phyloP scores from a whole-genome alignment of 2,888 invertebrate genomes.

The Aphodius sticticus region DNA sequence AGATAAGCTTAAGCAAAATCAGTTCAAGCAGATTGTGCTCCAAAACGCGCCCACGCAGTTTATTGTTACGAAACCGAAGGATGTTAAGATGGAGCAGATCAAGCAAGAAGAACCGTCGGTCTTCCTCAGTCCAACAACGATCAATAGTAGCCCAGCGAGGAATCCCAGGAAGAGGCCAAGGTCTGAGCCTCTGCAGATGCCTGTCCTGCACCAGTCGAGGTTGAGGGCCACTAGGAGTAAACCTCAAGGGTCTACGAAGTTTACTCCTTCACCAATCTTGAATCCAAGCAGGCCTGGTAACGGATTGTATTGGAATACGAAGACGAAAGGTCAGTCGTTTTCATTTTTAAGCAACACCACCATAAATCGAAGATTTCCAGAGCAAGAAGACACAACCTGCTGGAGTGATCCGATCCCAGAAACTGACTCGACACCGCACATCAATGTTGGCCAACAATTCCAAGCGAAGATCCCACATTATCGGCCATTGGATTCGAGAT shows the following conservation, averaged over 20 bases:
- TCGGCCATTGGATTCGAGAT: slow-evolving; percentile 58
- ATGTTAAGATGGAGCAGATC: slow-evolving; percentile 52
- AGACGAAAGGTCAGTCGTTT: slow-evolving; percentile 20
- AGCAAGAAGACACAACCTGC: slow-evolving; percentile 49
- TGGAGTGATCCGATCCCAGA: slow-evolving; percentile 59
- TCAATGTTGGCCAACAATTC: slow-evolving; percentile 87
- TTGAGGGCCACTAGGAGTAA: slow-evolving; percentile 61
- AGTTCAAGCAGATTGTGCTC: slow-evolving; percentile 37
- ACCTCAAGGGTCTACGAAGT: slow-evolving; percentile 67
- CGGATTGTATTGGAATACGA: slow-evolving; percentile 74
- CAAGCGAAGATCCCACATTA: slow-evolving; percentile 81
- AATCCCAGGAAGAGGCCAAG: slow-evolving; percentile 71
- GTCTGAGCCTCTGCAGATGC: slow-evolving; percentile 66
- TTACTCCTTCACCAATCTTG: slow-evolving; percentile 94
- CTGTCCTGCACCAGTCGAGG: slow-evolving; percentile 62
- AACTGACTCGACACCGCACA: slow-evolving; percentile 72
- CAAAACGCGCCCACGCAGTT: slow-evolving; percentile 49
- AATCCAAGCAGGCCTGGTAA: slow-evolving; percentile 90
- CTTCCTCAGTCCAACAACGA: slow-evolving; percentile 77
- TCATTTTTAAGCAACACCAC: not conserved
- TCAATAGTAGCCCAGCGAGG: slow-evolving; percentile 72
- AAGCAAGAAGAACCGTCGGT: slow-evolving; percentile 76
- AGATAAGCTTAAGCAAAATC: slow-evolving; percentile 28
- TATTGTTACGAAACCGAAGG: slow-evolving; percentile 51
- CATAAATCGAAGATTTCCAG: slow-evolving; percentile 28